Evolutionary conservation across 2,888 invertebrate genomes (phyloP).

Genomic region (Abrostola triplasia): DNA sequence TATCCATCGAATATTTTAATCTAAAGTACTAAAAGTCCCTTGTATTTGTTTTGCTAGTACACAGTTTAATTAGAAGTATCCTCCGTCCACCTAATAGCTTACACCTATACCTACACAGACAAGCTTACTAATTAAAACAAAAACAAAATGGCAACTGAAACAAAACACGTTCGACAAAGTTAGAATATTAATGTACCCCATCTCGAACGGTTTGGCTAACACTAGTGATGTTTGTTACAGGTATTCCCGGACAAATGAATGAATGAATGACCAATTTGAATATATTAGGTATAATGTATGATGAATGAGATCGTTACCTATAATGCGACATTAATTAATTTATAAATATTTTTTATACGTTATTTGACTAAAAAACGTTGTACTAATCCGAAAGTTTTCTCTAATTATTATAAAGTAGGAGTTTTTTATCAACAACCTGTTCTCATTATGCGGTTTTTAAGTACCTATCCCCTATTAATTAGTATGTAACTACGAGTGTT

Average conservation of each 20-base stretch:
- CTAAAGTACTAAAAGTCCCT: slow-evolving; percentile 31
- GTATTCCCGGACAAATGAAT: slow-evolving; percentile 19
- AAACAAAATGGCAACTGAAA: slow-evolving; percentile 70
- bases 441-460: too few species aligned
- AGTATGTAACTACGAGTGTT: too few species aligned
- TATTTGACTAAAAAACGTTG: too few species aligned
- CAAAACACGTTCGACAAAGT: slow-evolving; percentile 81
- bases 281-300: not conserved
- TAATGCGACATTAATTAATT: too few species aligned
- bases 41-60: slow-evolving; percentile 32
- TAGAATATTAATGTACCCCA: slow-evolving; percentile 82
- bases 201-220: slow-evolving; percentile 53
- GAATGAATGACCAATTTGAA: too few species aligned
- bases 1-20: slow-evolving; percentile 21
- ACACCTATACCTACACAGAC: slow-evolving; percentile 40
- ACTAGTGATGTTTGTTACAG: slow-evolving; percentile 44
- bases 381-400: too few species aligned
- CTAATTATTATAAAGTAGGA: too few species aligned
- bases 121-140: slow-evolving; percentile 72
- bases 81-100: slow-evolving; percentile 46
- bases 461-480: too few species aligned
- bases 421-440: too few species aligned
- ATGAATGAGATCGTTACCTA: not conserved
- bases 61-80: slow-evolving; percentile 46
- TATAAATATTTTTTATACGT: too few species aligned